Conservation (phyloP, 2,888 invertebrate genomes). For the Oscheius myriophilus region DNA sequence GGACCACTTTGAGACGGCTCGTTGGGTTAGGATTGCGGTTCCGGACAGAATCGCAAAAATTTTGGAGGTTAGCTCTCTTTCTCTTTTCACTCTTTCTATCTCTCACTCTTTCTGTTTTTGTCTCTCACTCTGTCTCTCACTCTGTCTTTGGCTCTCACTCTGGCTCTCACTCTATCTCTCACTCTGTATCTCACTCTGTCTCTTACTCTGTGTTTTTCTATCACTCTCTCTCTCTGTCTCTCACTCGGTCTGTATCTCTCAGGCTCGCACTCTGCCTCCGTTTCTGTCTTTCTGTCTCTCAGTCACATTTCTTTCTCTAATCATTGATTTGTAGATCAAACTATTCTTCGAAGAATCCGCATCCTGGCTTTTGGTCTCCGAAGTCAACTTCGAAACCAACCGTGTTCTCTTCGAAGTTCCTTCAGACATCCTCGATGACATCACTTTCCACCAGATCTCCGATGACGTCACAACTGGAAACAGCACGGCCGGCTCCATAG, state of each 20-base stretch:
- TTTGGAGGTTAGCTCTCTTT: slow-evolving; percentile 77
- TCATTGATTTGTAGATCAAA: slow-evolving; percentile 36
- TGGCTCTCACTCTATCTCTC: not conserved
- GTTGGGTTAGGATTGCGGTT: slow-evolving; percentile 84
- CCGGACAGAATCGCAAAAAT: slow-evolving; percentile 84
- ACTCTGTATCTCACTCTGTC: too few species aligned
- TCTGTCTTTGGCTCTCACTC: not conserved
- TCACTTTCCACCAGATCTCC: slow-evolving; percentile 3
- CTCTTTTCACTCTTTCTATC: too few species aligned
- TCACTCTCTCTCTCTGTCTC: too few species aligned
- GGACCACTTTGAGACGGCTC: slow-evolving; percentile 74
- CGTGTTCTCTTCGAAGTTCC: slow-evolving; percentile 36
- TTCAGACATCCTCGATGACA: slow-evolving; percentile 32
- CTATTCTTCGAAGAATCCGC: slow-evolving; percentile 49
- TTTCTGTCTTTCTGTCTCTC: not conserved
- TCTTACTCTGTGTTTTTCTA: too few species aligned
- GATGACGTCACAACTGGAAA: slow-evolving; percentile 19
- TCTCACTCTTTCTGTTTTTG: too few species aligned
- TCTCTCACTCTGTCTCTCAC: too few species aligned
- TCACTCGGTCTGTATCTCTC: too few species aligned
- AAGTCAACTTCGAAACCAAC: slow-evolving; percentile 59
- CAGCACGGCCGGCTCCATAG: slow-evolving; percentile 32
- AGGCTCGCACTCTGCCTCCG: too few species aligned
- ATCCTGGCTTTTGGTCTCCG: slow-evolving; percentile 64
- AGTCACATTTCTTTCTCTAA: not conserved